Conservation (phyloP, 2,113 vertebrate species). For the Trichechus manatus region DNA sequence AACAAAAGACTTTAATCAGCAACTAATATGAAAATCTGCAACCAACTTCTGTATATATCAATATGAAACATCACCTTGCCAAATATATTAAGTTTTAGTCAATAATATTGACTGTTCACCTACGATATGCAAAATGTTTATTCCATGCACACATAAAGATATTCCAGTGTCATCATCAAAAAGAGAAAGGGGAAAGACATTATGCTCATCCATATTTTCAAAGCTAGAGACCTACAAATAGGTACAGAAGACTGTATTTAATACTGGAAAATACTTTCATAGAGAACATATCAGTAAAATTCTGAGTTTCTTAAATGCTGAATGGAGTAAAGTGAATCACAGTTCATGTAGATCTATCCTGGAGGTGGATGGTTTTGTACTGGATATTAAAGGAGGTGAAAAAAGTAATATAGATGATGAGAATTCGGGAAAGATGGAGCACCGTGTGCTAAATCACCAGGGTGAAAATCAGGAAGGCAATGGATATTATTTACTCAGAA, state of each 20-base stretch:
- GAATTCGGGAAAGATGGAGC: not conserved
- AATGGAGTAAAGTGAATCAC: not conserved
- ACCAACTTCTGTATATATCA: not conserved
- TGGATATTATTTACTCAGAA: not conserved
- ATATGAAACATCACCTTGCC: constrained; percentile 3
- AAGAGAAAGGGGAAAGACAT: not conserved
- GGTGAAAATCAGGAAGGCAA: too few species aligned
- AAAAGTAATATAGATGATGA: not conserved
- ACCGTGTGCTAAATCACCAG: not conserved
- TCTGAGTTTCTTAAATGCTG: not conserved
- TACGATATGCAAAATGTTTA: not conserved
- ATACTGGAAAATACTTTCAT: not conserved
- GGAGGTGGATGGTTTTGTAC: not conserved
- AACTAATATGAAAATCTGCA: constrained; percentile 3
- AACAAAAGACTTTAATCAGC: not conserved
- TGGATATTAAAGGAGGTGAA: not conserved
- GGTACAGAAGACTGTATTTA: not conserved
- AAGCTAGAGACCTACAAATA: not conserved
- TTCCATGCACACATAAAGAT: not conserved
- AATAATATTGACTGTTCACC: not conserved
- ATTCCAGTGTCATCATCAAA: not conserved
- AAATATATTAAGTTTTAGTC: not conserved
- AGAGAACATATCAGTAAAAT: constrained; percentile 17
- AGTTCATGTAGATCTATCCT: not conserved
- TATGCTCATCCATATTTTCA: not conserved